Base-by-base conservation (phyloP, 2,888 invertebrate species). In the Drosophila fungiperda region DNA sequence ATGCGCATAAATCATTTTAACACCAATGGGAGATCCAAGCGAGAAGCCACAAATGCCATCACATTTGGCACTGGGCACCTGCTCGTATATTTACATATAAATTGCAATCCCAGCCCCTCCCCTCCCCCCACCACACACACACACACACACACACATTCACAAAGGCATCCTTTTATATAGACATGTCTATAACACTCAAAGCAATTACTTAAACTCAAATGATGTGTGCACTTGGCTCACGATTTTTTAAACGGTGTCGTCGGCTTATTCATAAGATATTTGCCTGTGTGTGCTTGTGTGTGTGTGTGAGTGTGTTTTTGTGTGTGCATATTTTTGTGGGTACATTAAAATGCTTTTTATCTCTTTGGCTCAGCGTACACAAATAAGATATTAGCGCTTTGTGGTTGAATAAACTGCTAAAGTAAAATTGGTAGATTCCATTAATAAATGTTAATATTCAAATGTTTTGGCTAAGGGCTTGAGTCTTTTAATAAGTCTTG, bases 1-100 rank as follows among this genome's bases (percentile, higher is more conserved):
- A 23, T n/a, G 49, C 52, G 72, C 78, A 87, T 85, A 85, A 89
- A 85, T 89, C 88, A 78, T 69, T 78, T 69, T 61, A 67, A 73
- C 69, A 69, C 66, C 63, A 71, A 76, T 58, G 69, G 23, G 35
- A 64, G 40, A 23, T 63, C 53, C 59, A 57, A 15, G 52, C 7
- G 50, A 53, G 57, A 55, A 38, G 26, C 38, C 67, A 36, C 63
- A 57, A 70, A 58, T 58, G 50, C 76, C 62, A 58, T 35, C 63
- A 32, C 42, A 73, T 55, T 69, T 29, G 49, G 48, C 58, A 55
- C 64, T 64, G 58, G 57, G 66, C 80, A 78, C 80, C 76, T 76
- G 67, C 60, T 63, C 42, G 15, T 20, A 63, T 71, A 76, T 78
- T 78, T 71, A 78, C 76, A 71, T 80, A 64, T 52, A 64, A 64